Evolutionary conservation across 2,797 vertebrate genomes (phyloP), one percentile per base, ranked within the genome.

Genomic region (Pseudochirops cupreus): DNA sequence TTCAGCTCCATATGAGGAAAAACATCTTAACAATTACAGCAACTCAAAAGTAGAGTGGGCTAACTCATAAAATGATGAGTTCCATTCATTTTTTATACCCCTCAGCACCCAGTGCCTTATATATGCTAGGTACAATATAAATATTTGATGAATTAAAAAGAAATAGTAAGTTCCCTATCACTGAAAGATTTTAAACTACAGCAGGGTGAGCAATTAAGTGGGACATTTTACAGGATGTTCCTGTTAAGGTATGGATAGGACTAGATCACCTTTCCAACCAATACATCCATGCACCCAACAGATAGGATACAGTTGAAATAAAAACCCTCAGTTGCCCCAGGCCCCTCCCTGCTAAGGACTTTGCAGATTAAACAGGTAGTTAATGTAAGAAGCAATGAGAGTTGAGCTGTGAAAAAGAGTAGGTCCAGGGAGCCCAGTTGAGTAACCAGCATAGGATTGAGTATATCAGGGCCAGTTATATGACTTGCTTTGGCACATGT

Each of bases 131-230:
- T 50, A 50, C 9, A 50, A 50, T 87, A 50, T 87, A 87, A 87
- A 87, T 87, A 87, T 87, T 87, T 87, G 39, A 87, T 87, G 39
- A 46, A 87, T 50, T 87, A 87, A 87, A 87, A 87, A 87, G 39
- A 87, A 87, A 87, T 46, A 26, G 21, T 82, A 39, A 82, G 39
- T 26, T 39, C 74, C 74, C 74, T 21, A 33, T 82, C 74, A 50
- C 24, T 50, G n/a, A 26, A 87, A 50, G 39, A 46, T 87, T 87
- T 87, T 50, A 87, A 87, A 50, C 21, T 46, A 24, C 39, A 87
- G 39, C 10, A 87, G 74, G 10, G 39, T 87, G 10, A 87, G 39
- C 24, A 50, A 87, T 87, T 87, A 87, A 46, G 24, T 26, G 24
- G 7, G 21, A 11, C 39, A 50, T 50, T 39, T 87, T 46, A 87